Percentiles rank a stretch among this genome's conserved stretches.
phyloP scores from a whole-genome alignment of 2,888 invertebrate species.

The Escarpia spicata region DNA sequence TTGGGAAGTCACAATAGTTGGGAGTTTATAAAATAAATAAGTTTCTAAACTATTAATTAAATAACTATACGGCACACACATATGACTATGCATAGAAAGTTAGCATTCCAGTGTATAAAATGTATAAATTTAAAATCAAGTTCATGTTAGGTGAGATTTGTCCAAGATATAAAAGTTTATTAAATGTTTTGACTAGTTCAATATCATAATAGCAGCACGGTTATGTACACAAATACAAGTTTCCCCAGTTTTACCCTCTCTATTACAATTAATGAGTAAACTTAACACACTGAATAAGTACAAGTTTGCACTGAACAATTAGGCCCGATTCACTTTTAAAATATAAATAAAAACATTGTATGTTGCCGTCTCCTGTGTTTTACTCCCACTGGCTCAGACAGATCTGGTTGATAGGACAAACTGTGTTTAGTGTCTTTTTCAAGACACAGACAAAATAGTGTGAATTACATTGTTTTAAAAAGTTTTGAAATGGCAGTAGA shows the following conservation, averaged over 20 bases:
- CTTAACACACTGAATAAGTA: not conserved
- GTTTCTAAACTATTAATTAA: not conserved
- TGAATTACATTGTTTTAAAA: too few species aligned
- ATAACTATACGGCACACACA: not conserved
- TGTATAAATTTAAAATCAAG: not conserved
- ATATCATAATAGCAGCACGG: not conserved
- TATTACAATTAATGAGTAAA: not conserved
- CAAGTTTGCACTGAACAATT: not conserved
- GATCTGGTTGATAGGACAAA: too few species aligned
- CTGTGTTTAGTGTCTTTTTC: too few species aligned
- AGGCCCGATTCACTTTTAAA: not conserved
- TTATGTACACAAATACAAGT: not conserved
- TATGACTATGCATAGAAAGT: not conserved
- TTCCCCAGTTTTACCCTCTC: not conserved
- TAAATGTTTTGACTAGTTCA: constrained; percentile 5
- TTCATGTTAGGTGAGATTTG: not conserved
- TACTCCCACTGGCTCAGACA: too few species aligned
- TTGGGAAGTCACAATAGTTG: not conserved
- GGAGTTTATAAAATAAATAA: not conserved
- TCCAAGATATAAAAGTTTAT: not conserved
- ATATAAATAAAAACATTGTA: not conserved
- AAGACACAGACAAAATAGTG: too few species aligned
- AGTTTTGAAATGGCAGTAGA: too few species aligned
- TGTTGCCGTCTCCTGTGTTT: too few species aligned
- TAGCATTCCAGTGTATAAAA: not conserved